Evolutionary conservation across 1,140 invertebrate genomes (phyloP).

Genomic region (Leptinotarsa lineolata): DNA sequence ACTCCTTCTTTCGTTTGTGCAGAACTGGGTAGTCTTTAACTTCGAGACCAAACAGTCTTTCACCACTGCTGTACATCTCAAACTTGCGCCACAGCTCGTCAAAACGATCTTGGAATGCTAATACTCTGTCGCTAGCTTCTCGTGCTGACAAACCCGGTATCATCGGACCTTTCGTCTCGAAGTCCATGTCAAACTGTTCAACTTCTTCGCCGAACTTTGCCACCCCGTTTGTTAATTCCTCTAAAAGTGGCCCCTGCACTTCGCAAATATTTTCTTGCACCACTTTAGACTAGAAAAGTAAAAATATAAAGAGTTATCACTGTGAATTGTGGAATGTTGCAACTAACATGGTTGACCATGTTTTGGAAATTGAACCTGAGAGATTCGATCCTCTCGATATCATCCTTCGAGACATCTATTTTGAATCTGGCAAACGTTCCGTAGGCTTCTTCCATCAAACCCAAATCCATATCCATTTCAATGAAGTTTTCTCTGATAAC

Average conservation of each 20-base stretch:
- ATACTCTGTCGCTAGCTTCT: conserved; percentile 77
- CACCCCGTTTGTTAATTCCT: conserved; percentile 73
- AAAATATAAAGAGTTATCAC: neutral
- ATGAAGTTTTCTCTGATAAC: conserved; percentile 76
- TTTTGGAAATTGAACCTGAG: conserved; percentile 77
- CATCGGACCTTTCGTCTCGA: conserved; percentile 80
- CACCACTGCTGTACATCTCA: conserved; percentile 79
- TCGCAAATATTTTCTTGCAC: conserved; percentile 74
- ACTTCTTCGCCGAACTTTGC: conserved; percentile 70
- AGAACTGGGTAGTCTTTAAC: conserved; percentile 80
- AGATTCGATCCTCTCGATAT: conserved; percentile 77
- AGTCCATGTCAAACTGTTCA: conserved; percentile 73
- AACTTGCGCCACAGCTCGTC: conserved; percentile 80
- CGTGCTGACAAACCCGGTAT: conserved; percentile 76
- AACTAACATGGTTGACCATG: conserved; percentile 71
- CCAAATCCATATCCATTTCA: conserved; percentile 74
- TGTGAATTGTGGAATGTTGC: neutral
- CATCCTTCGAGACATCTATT: conserved; percentile 74
- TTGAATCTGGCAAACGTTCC: conserved; percentile 71
- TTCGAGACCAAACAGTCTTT: conserved; percentile 80
- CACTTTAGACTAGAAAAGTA: conserved; percentile 64
- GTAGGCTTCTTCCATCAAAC: conserved; percentile 80
- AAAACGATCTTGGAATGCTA: conserved; percentile 62
- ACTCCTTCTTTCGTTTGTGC: conserved; percentile 77
- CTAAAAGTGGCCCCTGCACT: conserved; percentile 76